Percentiles rank a stretch among this genome's conserved stretches.
phyloP scores from a whole-genome alignment of 2,113 vertebrate species.

The Hippolais icterina region DNA sequence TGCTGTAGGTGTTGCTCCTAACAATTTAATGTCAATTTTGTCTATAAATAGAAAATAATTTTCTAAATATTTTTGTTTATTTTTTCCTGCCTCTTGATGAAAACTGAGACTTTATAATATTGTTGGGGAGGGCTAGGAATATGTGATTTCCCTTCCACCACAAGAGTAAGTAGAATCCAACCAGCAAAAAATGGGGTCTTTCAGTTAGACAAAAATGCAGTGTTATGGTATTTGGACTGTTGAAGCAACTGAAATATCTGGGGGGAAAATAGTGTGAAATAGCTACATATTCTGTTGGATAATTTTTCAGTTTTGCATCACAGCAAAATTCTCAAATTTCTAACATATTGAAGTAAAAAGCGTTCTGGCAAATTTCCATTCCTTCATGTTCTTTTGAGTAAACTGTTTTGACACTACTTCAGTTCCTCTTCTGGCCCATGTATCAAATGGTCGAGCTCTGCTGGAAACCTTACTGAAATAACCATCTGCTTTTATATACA shows the following conservation, averaged over 20 bases:
- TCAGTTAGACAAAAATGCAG: background rate
- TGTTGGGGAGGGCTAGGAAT: rapidly evolving
- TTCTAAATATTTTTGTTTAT: background rate
- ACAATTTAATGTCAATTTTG: background rate
- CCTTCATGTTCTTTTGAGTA: background rate
- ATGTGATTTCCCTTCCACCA: background rate
- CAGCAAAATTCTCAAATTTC: background rate
- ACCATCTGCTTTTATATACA: background rate
- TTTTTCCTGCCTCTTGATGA: background rate
- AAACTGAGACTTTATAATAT: background rate
- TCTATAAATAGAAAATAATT: background rate
- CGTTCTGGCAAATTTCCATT: background rate
- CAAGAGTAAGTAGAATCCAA: background rate
- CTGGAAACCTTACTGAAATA: background rate
- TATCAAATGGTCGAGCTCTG: background rate
- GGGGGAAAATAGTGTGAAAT: background rate
- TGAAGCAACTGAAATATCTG: background rate
- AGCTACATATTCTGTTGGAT: background rate
- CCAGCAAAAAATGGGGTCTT: background rate
- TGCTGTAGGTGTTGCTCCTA: background rate
- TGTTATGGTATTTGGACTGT: background rate
- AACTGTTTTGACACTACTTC: background rate
- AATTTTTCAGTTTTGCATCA: background rate
- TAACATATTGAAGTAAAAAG: background rate
- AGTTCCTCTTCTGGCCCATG: background rate